These are phyloP conservation scores for Drosophila putrida DNA, from an alignment of 2,888 invertebrate species.

Conservation along the genomic window DNA sequence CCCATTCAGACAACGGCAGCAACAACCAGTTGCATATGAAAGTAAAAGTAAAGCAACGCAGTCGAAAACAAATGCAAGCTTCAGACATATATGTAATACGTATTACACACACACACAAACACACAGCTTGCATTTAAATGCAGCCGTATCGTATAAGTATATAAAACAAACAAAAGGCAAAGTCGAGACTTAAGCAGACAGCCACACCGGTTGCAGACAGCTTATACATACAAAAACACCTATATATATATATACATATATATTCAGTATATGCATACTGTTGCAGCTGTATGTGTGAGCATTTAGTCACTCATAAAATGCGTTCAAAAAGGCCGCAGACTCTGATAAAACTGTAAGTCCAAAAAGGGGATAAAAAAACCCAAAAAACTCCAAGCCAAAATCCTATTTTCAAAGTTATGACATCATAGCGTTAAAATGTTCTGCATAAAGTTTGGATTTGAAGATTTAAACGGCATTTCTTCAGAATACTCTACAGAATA, in stretches of 20 bases:
- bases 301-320: conserved; percentile 69
- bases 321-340: conserved; percentile 71
- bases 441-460: conserved; percentile 50
- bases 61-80: conserved; percentile 66
- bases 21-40: conserved; percentile 81
- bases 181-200: conserved; percentile 46
- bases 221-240: not conserved
- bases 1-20: conserved; percentile 64
- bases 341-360: conserved; percentile 57
- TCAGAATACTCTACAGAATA: conserved; percentile 50
- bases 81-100: conserved; percentile 45
- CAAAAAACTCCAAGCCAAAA: conserved; percentile 31
- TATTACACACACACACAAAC: conserved; percentile 26
- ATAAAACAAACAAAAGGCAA: conserved; percentile 74
- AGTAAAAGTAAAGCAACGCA: conserved; percentile 78
- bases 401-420: conserved; percentile 41
- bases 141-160: conserved; percentile 32
- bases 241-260: conserved; percentile 15
- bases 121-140: conserved; percentile 44
- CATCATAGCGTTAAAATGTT: conserved; percentile 65
- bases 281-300: conserved; percentile 20
- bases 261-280: not conserved
- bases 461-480: conserved; percentile 58
- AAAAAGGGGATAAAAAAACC: conserved; percentile 17
- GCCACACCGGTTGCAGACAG: conserved; percentile 72